A percentile compares a stretch with the other conserved stretches of the same genome.
Conservation (phyloP, 2,113 vertebrate genomes). For the Saccopteryx leptura region DNA sequence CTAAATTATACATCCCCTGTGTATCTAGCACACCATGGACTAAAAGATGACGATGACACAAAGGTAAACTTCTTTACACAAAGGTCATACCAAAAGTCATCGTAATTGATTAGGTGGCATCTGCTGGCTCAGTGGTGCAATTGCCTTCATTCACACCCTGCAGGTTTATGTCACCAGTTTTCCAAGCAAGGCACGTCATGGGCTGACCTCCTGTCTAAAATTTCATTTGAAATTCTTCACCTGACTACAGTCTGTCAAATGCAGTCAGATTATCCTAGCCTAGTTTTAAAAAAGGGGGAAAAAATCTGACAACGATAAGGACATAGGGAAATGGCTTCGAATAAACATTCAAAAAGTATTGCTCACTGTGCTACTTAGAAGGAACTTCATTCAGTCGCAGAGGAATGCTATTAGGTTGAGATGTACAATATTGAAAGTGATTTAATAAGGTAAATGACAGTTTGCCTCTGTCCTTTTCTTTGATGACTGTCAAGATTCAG, state of each 20-base stretch:
- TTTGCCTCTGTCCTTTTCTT: slow-evolving; percentile 2
- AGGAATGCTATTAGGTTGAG: background rate
- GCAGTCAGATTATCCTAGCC: background rate
- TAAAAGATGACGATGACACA: slow-evolving; percentile 22
- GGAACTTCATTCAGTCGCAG: background rate
- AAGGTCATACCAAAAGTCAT: slow-evolving; percentile 73
- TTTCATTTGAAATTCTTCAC: slow-evolving; percentile 77
- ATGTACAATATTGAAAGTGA: background rate
- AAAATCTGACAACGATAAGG: slow-evolving; percentile 40
- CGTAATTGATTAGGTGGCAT: slow-evolving; percentile 77
- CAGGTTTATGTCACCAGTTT: slow-evolving; percentile 76
- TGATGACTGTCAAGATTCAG: background rate
- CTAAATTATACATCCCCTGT: background rate
- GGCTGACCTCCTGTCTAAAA: slow-evolving; percentile 76
- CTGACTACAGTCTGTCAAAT: slow-evolving; percentile 70
- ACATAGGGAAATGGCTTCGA: background rate
- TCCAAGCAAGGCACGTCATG: slow-evolving; percentile 60
- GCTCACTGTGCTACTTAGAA: background rate
- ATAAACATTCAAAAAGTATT: slow-evolving; percentile 35
- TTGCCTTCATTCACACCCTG: slow-evolving; percentile 71
- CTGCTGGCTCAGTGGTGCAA: slow-evolving; percentile 49
- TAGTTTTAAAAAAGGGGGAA: slow-evolving; percentile 28
- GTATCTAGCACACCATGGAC: background rate
- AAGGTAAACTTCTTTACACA: slow-evolving; percentile 56
- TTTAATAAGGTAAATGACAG: slow-evolving; percentile 48